Evolutionary conservation across 1,140 invertebrate genomes (phyloP).

Genomic region (Pseudomyrmex dendroicus): DNA sequence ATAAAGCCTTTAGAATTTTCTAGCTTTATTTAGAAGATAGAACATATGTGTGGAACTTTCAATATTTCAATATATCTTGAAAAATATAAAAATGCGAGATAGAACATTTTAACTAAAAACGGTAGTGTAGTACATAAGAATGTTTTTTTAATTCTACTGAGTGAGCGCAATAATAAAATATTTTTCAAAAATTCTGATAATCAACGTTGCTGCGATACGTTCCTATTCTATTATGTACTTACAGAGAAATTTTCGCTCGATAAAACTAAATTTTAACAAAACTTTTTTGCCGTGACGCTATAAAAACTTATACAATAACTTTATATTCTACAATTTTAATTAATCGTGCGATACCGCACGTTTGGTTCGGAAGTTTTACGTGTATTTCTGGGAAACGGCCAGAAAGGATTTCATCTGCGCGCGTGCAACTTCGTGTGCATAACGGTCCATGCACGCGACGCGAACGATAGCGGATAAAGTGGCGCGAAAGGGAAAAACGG

Average conservation of each 20-base stretch:
- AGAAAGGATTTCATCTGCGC: background rate
- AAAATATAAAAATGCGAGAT: too few species aligned
- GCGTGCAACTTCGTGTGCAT: background rate
- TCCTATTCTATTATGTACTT: background rate
- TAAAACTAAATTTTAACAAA: too few species aligned
- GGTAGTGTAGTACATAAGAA: too few species aligned
- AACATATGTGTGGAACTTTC: too few species aligned
- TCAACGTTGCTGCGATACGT: background rate
- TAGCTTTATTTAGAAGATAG: too few species aligned
- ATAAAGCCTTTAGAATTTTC: too few species aligned
- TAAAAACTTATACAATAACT: too few species aligned
- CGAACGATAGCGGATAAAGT: constrained; percentile 21
- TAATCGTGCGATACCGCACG: background rate
- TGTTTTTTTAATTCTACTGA: background rate
- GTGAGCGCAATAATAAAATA: background rate
- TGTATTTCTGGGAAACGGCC: background rate
- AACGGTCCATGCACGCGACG: background rate
- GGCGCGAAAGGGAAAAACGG: background rate
- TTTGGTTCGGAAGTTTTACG: background rate
- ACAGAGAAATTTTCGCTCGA: too few species aligned
- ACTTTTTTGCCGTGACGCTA: too few species aligned
- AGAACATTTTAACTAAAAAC: too few species aligned
- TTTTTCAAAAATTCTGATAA: background rate
- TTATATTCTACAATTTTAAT: background rate
- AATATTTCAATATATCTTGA: too few species aligned